Evolutionary conservation across 2,113 vertebrate species (phyloP), one percentile per base, ranked within the genome.

Genomic region (Macaca nemestrina): DNA sequence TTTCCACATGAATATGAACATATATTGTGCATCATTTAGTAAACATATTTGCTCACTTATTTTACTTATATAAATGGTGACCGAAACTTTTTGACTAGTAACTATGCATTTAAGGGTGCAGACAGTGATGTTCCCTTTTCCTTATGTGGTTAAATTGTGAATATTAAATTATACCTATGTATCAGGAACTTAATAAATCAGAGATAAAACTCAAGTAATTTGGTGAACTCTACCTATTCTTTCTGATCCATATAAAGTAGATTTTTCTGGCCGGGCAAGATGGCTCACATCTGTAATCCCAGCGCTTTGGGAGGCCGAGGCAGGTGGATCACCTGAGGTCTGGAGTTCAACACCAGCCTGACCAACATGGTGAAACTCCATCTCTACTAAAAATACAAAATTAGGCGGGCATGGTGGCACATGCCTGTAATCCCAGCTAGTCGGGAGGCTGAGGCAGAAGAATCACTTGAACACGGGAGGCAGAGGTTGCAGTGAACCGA

Each of bases 141-240:
- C 79, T 68, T 93, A 35, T 64, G 48, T 17, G 25, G 25, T 84
- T 43, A 93, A 93, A 90, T 68, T 88, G 4, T 92, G 95, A 83
- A 95, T 95, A 45, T 88, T 88, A 95, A 93, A 83, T 59, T 78
- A 81, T 20, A 78, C 35, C 81, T 88, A 59, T 59, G 72, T 79
- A 95, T 91, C 27, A 84, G 55, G 55, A 84, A 88, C 5, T 80
- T 73, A 80, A 82, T 73, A 80, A 88, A 81, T 95, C 43, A 93
- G 12, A 79, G 38, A 23, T 72, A 83, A 93, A 90, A 96, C 10
- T 90, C 86, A 95, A 75, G 73, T 88, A 88, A 92, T 75, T 92
- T 95, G 6, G 12, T 87, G 45, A 87, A 64, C 16, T 52, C 43
- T 93, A 50, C 27, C 93, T 88, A 94, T 83, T 94, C 48, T 90